Conservation (phyloP, 2,888 invertebrate genomes). For the Stenchaetothrips biformis region DNA sequence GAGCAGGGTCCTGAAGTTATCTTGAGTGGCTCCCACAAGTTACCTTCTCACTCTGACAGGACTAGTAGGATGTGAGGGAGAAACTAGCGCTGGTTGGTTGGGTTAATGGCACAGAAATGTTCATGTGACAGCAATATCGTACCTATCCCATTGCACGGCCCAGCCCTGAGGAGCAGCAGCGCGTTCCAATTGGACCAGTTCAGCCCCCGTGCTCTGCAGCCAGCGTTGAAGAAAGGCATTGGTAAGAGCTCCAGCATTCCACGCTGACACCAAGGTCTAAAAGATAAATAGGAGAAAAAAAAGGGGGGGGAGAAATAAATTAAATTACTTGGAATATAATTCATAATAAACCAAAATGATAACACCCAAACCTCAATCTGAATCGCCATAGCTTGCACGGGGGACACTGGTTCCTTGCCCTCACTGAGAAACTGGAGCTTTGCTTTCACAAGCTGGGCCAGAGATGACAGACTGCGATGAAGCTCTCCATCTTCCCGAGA, state of each 20-base stretch:
- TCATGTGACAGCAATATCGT: slow-evolving; percentile 41
- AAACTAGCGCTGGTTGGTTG: slow-evolving; percentile 22
- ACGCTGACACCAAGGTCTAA: slow-evolving; percentile 60
- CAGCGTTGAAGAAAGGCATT: slow-evolving; percentile 56
- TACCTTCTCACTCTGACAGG: slow-evolving; percentile 24
- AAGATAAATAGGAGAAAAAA: slow-evolving; percentile 38
- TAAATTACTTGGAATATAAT: not conserved
- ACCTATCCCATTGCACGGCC: slow-evolving; percentile 72
- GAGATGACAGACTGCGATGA: slow-evolving; percentile 33
- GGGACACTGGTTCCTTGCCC: slow-evolving; percentile 52
- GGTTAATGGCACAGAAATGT: slow-evolving; percentile 27
- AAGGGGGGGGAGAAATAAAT: slow-evolving; percentile 4
- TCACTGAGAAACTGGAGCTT: slow-evolving; percentile 57
- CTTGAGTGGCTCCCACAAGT: slow-evolving; percentile 15
- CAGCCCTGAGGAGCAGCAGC: slow-evolving; percentile 63
- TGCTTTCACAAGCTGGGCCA: slow-evolving; percentile 48
- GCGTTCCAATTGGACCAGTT: slow-evolving; percentile 58
- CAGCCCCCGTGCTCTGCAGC: slow-evolving; percentile 56
- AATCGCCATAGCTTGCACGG: slow-evolving; percentile 57
- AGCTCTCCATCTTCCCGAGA: slow-evolving; percentile 3
- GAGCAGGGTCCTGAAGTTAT: not conserved
- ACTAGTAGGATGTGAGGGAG: slow-evolving; percentile 24
- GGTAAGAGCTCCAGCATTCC: slow-evolving; percentile 56
- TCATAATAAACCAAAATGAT: not conserved
- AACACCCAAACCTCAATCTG: slow-evolving; percentile 51